Evolutionary conservation across 37 sponge, comb jelly and placozoan genomes (phyloP).

Genomic region (Cladorhizidae sp.): DNA sequence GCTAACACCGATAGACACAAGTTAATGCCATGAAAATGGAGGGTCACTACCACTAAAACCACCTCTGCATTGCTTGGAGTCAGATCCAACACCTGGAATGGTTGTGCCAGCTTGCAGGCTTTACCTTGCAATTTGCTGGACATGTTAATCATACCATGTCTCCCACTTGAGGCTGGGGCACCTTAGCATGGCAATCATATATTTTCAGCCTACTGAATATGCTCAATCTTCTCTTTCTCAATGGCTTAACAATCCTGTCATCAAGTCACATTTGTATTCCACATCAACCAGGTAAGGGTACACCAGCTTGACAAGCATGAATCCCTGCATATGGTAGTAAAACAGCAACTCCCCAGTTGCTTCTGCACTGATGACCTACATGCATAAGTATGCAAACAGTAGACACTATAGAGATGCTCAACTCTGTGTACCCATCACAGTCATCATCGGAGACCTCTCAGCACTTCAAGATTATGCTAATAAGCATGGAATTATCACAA

Average conservation of each 20-base stretch:
- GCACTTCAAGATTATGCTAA: constrained; percentile 39
- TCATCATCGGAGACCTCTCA: too few species aligned
- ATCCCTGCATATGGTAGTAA: too few species aligned
- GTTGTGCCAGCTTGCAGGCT: constrained; percentile 41
- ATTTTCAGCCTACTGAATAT: constrained; percentile 19
- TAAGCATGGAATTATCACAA: constrained; percentile 37
- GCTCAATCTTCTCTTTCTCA: constrained; percentile 18
- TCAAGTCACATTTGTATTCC: constrained; percentile 17
- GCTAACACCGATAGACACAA: too few species aligned
- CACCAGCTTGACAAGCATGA: background rate
- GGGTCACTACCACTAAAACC: constrained; percentile 6
- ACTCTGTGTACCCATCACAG: constrained; percentile 49
- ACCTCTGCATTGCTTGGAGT: constrained; percentile 45
- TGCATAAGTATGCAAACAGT: constrained; percentile 61
- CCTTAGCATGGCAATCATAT: constrained; percentile 10
- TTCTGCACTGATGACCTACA: constrained; percentile 24
- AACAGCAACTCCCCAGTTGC: constrained; percentile 63
- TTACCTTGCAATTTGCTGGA: constrained; percentile 21
- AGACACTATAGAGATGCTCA: constrained; percentile 38
- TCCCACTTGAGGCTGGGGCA: background rate
- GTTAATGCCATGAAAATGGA: too few species aligned
- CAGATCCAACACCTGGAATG: constrained; percentile 19
- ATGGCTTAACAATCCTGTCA: constrained; percentile 30
- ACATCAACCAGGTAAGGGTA: constrained; percentile 34
- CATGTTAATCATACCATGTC: constrained; percentile 54